Base-by-base conservation (phyloP, 2,113 vertebrate genomes). In the Xyrauchen texanus region DNA sequence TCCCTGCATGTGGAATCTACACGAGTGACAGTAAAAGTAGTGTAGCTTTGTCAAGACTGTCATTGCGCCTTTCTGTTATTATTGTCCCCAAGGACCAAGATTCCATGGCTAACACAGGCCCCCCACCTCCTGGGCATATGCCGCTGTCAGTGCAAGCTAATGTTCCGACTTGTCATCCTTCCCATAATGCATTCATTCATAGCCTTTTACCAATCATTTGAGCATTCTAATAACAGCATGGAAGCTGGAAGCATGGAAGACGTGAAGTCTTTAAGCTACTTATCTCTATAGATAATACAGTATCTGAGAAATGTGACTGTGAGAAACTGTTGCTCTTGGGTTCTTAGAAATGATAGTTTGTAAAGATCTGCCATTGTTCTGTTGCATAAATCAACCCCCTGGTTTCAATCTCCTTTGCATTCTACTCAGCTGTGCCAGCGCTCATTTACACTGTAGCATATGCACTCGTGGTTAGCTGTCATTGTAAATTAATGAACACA, bases 401-500 rank as follows among this genome's bases (percentile, higher is more conserved):
- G 47, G 53, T 73, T 42, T 34, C 6, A 8, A 52, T 73, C 82
- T 72, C 77, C 45, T 83, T 77, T 72, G 72, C 79, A 81, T 83
- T 86, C 83, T 63, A 83, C 75, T 82, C 82, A 83, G 58, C 7
- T 9, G 64, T 45, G 52, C 57, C 71, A 55, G 68, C 57, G 2
- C 66, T 81, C 71, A 86, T 85, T 85, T 81, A 71, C 64, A 61
- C 60, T 71, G 58, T 79, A 47, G 63, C 44, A 58, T 61, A 81
- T 81, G 74, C 69, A 58, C 68, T 58, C 78, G 51, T 47, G 42
- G 71, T 88, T 88, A 88, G 78, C 87, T 90, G 88, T 83, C 89
- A 88, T 83, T 82, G 84, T 58, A 86, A 88, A 92, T 89, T 87
- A 89, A 91, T 89, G 82, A 76, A 87, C 86, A 85, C 86, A 90